A percentile compares a stretch with the other conserved stretches of the same genome.
Evolutionary conservation across 2,888 invertebrate species (phyloP).

Genomic region (Brachypterus glaber): DNA sequence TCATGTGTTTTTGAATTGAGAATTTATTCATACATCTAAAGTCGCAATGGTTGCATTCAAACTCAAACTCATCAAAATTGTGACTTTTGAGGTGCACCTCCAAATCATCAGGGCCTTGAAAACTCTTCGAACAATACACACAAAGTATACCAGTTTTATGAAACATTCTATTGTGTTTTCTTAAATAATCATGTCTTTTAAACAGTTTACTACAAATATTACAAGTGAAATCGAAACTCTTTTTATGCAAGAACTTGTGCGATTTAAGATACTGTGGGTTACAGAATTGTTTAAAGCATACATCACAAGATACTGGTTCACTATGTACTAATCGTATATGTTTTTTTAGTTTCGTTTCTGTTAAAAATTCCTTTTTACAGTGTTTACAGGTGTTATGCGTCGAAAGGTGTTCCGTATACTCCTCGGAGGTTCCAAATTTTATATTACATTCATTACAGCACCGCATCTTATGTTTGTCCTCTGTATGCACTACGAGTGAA

Average conservation of each 20-base stretch:
- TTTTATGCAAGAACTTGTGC: neutral
- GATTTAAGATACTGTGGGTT: neutral
- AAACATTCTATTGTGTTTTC: too few relatives aligned
- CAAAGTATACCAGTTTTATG: too few relatives aligned
- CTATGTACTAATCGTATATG: neutral
- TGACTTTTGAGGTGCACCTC: too few relatives aligned
- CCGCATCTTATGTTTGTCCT: neutral
- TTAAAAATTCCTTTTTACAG: neutral
- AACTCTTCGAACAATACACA: too few relatives aligned
- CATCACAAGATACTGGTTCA: neutral
- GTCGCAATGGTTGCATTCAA: constrained; percentile 1
- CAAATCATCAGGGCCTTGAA: too few relatives aligned
- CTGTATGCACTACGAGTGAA: neutral
- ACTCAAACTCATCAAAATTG: neutral
- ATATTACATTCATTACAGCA: neutral
- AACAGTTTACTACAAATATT: neutral
- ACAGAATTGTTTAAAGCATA: neutral
- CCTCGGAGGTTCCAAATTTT: neutral
- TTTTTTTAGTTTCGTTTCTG: neutral
- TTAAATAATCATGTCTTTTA: too few relatives aligned
- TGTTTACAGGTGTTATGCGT: neutral
- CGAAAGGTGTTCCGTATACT: neutral
- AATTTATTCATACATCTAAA: too few relatives aligned
- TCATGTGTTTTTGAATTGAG: too few relatives aligned
- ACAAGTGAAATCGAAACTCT: neutral